Conservation (phyloP, 1,140 invertebrate species). For the Amyelois transitella region DNA sequence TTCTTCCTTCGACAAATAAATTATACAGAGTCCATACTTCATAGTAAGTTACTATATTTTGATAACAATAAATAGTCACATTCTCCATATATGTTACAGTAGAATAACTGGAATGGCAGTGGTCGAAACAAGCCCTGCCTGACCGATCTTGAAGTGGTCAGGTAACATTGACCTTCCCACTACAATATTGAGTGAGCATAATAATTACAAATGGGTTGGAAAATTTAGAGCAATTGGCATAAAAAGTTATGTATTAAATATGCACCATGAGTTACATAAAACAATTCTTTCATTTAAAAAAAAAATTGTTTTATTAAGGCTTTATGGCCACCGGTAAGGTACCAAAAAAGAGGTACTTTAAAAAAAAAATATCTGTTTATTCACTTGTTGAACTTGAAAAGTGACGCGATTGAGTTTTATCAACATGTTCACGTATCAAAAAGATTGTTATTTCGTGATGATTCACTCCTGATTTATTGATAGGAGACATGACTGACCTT, state of each 20-base stretch:
- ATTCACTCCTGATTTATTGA: constrained; percentile 6
- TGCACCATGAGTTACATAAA: background rate
- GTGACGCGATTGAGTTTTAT: no score
- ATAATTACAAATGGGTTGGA: background rate
- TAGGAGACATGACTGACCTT: constrained; percentile 63
- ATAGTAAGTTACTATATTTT: no score
- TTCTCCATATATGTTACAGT: background rate
- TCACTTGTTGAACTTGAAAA: constrained; percentile 4
- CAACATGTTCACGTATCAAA: background rate
- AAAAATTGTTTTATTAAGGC: no score
- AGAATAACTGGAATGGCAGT: background rate
- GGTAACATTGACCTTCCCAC: background rate
- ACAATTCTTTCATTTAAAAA: background rate
- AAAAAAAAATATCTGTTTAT: no score
- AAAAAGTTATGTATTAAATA: no score
- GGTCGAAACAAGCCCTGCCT: background rate
- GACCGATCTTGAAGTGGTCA: background rate
- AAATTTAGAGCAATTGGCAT: no score
- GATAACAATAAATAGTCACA: no score
- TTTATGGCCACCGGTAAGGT: no score
- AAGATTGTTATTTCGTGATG: no score
- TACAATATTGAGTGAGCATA: background rate
- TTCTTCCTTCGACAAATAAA: no score
- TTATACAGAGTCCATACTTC: no score
- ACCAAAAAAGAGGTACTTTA: no score